A percentile compares a stretch with the other conserved stretches of the same genome.
Conservation (phyloP, 2,888 invertebrate genomes). For the Podabrus alpinus region DNA sequence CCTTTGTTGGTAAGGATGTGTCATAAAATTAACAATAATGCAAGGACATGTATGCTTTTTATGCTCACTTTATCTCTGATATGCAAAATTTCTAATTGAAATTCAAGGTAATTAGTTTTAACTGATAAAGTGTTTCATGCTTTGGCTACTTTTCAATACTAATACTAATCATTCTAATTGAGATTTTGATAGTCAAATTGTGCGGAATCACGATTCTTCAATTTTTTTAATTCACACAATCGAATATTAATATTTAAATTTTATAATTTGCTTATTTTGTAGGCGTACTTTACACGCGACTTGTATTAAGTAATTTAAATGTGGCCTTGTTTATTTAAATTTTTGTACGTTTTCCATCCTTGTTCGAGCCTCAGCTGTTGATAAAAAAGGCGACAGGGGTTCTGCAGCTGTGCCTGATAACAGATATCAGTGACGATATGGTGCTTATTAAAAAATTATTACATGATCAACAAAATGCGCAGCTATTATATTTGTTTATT, state of each 20-base stretch:
- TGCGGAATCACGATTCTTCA: neutral
- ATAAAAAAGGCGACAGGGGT: conserved; percentile 34
- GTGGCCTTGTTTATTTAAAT: neutral
- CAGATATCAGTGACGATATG: conserved; percentile 20
- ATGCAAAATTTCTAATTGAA: neutral
- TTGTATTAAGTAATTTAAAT: conserved; percentile 2
- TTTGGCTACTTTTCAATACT: neutral
- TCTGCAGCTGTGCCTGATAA: conserved; percentile 35
- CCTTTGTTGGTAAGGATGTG: neutral
- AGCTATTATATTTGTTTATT: conserved; percentile 22
- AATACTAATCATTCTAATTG: neutral
- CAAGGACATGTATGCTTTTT: neutral
- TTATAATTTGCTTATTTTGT: neutral
- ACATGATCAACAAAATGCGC: conserved; percentile 27
- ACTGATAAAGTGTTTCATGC: neutral
- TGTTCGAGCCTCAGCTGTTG: conserved; percentile 13
- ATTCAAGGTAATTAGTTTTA: neutral
- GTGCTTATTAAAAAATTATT: neutral
- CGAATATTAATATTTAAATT: neutral
- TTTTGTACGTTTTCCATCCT: neutral
- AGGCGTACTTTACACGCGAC: neutral
- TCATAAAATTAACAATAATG: neutral
- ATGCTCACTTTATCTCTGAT: neutral
- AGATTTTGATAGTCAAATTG: neutral
- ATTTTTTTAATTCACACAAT: neutral